Conservation (phyloP, 2,113 vertebrate species). For the Crotalus viridis region DNA sequence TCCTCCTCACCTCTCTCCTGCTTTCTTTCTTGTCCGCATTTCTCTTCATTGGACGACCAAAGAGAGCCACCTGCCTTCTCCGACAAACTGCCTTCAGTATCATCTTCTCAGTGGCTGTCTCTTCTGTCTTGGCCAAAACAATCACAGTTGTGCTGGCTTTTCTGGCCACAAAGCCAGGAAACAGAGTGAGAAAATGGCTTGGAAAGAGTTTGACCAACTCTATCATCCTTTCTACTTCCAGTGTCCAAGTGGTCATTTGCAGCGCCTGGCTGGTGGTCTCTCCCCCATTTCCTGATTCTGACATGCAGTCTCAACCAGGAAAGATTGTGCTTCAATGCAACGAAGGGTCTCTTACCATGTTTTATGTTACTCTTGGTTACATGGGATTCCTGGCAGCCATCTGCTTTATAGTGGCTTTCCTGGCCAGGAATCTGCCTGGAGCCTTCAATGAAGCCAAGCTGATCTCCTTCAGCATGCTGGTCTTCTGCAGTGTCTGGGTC, state of each 20-base stretch:
- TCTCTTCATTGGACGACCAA: background rate
- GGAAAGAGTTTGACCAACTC: background rate
- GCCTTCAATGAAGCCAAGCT: background rate
- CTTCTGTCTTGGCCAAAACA: background rate
- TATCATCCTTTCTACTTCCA: background rate
- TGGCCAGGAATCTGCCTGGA: background rate
- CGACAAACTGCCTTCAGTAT: background rate
- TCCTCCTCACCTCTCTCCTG: background rate
- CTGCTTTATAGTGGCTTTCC: background rate
- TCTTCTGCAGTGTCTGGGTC: background rate
- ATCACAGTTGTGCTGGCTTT: background rate
- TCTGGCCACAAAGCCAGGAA: background rate
- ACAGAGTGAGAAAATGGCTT: background rate
- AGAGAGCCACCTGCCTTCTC: background rate
- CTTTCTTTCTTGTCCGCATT: background rate
- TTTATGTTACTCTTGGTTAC: background rate
- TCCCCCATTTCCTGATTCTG: background rate
- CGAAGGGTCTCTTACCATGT: background rate
- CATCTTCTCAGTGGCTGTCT: background rate
- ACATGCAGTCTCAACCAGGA: background rate
- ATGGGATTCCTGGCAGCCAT: background rate
- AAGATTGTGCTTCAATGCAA: background rate
- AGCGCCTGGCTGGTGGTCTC: background rate
- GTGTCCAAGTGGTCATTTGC: background rate
- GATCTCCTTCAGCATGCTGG: background rate